Conservation (phyloP, 2,888 invertebrate species). For the Drosophila affinis region DNA sequence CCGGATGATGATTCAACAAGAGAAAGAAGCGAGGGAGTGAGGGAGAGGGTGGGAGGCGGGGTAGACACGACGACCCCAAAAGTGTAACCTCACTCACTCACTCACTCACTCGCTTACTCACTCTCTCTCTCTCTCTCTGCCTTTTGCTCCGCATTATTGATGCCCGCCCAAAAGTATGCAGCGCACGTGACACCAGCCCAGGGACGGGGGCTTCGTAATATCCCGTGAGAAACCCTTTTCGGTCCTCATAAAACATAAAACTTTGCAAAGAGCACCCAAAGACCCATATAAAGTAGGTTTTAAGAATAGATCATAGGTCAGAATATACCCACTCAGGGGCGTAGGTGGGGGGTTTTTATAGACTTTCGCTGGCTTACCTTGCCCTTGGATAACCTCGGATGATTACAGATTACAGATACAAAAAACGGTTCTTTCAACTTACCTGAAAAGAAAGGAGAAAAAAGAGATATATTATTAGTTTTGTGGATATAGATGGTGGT, state of each 20-base stretch:
- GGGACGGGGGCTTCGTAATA: no score
- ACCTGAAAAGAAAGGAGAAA: conserved; percentile 56
- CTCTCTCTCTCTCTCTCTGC: neutral
- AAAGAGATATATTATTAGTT: conserved; percentile 14
- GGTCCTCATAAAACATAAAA: no score
- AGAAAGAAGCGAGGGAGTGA: neutral
- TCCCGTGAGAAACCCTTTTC: no score
- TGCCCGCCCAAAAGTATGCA: conserved; percentile 38
- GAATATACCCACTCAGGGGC: no score
- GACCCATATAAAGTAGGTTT: no score
- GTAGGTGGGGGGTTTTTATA: neutral
- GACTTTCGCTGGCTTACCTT: conserved; percentile 21
- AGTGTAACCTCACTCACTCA: neutral
- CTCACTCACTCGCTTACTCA: neutral
- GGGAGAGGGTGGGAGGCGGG: neutral
- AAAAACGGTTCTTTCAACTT: conserved; percentile 48
- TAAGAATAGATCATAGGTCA: no score
- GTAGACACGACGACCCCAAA: neutral
- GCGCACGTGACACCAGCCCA: neutral
- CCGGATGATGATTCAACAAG: conserved; percentile 26
- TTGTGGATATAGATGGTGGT: neutral
- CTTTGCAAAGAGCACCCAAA: no score
- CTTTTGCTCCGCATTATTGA: neutral
- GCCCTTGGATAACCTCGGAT: conserved; percentile 12
- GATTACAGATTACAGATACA: neutral